Conservation (phyloP, 2,113 vertebrate species). For the Rafetus swinhoei region DNA sequence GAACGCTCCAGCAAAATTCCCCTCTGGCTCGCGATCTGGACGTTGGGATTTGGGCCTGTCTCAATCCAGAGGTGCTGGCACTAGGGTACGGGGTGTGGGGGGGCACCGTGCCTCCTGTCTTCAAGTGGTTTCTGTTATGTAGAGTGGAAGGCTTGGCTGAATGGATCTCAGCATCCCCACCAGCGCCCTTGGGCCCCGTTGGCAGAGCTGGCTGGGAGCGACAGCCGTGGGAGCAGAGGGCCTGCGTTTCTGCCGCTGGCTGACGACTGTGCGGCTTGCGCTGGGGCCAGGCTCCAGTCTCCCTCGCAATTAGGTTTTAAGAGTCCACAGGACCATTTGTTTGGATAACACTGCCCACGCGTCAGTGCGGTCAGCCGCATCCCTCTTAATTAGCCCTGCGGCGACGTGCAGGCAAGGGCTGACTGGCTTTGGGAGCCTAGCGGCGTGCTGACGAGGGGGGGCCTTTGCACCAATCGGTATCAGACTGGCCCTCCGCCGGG, state of each 20-base stretch:
- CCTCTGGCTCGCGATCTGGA: background rate
- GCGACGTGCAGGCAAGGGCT: background rate
- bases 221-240: constrained; percentile 35
- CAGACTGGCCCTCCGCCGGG: background rate
- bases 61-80: background rate
- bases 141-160: no score
- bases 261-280: constrained; percentile 26
- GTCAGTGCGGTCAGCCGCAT: background rate
- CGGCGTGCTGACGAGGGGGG: background rate
- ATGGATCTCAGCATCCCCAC: no score
- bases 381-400: background rate
- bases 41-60: background rate
- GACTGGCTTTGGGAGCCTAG: background rate
- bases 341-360: background rate
- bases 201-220: background rate
- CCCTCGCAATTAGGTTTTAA: background rate
- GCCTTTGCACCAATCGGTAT: background rate
- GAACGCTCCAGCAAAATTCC: background rate
- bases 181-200: background rate
- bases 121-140: no score
- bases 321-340: background rate
- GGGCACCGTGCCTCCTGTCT: no score
- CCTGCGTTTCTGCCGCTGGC: background rate
- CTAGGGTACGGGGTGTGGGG: no score
- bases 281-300: background rate